Conservation (phyloP, 1,140 invertebrate genomes). For the Drosophila prosaltans region DNA sequence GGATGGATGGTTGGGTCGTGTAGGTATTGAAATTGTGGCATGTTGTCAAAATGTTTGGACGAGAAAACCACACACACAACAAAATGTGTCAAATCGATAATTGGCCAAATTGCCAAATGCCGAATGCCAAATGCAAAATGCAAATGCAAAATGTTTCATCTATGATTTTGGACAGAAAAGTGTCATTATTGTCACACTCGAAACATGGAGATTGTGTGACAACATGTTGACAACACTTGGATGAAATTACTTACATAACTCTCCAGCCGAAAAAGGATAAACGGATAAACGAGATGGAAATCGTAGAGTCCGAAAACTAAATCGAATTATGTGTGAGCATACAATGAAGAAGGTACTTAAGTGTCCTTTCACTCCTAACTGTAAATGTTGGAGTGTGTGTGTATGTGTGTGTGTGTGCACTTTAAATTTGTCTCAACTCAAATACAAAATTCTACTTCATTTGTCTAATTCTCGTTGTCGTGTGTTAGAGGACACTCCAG, state of each 20-base stretch:
- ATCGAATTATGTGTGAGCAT: constrained; percentile 73
- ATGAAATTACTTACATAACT: constrained; percentile 47
- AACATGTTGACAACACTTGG: constrained; percentile 52
- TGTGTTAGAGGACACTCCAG: constrained; percentile 52
- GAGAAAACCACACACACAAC: constrained; percentile 34
- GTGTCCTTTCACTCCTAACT: constrained; percentile 49
- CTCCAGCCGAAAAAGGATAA: constrained; percentile 9
- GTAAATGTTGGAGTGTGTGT: constrained; percentile 3
- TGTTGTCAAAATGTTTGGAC: constrained; percentile 70
- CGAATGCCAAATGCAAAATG: constrained; percentile 21
- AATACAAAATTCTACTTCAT: constrained; percentile 76
- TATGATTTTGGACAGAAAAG: constrained; percentile 35
- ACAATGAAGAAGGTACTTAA: constrained; percentile 66
- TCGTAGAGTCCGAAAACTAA: constrained; percentile 42
- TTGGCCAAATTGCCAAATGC: constrained; percentile 53
- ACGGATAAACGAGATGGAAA: constrained; percentile 35
- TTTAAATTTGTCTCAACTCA: constrained; percentile 48
- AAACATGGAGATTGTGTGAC: constrained; percentile 37
- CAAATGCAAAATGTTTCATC: constrained; percentile 33
- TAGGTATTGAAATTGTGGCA: constrained; percentile 18
- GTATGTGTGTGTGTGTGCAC: constrained; percentile 29
- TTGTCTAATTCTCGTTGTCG: constrained; percentile 73
- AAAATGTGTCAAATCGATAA: constrained; percentile 80
- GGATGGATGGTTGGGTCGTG: background rate
- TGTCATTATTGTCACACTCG: constrained; percentile 50